These are phyloP conservation scores for Crocuta crocuta DNA, from an alignment of 2,113 vertebrate species.

Conservation along the genomic window DNA sequence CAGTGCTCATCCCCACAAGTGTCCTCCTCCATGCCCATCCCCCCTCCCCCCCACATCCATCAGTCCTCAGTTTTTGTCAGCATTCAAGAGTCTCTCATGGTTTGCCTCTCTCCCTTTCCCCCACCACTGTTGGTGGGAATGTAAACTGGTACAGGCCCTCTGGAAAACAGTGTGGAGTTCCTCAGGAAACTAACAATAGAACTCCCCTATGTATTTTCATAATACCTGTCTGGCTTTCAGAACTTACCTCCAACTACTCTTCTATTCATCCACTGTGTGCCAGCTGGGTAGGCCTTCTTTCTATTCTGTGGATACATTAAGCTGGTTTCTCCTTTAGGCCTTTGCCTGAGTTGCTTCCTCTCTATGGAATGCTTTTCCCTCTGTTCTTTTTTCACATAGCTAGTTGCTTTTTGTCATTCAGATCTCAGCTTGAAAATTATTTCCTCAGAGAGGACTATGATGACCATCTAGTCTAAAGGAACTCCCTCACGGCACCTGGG, in stretches of 20 bases:
- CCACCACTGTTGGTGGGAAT: too few relatives aligned
- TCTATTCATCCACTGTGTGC: not conserved
- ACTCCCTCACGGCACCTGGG: not conserved
- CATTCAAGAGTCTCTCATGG: too few relatives aligned
- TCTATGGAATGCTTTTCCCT: not conserved
- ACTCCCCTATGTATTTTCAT: not conserved
- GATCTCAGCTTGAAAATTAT: not conserved
- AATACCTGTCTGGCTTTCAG: not conserved
- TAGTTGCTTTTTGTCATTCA: not conserved
- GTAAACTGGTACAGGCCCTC: too few relatives aligned
- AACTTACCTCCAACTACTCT: not conserved
- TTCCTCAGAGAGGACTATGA: not conserved
- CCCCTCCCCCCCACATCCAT: too few relatives aligned
- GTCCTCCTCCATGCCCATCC: too few relatives aligned
- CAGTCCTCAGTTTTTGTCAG: too few relatives aligned
- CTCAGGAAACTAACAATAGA: too few relatives aligned
- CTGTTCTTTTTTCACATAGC: not conserved
- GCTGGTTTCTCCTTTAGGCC: not conserved
- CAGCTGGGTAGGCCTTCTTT: not conserved
- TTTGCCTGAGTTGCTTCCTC: not conserved
- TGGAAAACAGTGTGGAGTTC: too few relatives aligned
- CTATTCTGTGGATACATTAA: not conserved
- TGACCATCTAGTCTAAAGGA: not conserved
- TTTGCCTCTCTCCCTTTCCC: too few relatives aligned
- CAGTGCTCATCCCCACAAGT: too few relatives aligned